Conservation (phyloP, 1,140 invertebrate species). For the Eueides isabella region DNA sequence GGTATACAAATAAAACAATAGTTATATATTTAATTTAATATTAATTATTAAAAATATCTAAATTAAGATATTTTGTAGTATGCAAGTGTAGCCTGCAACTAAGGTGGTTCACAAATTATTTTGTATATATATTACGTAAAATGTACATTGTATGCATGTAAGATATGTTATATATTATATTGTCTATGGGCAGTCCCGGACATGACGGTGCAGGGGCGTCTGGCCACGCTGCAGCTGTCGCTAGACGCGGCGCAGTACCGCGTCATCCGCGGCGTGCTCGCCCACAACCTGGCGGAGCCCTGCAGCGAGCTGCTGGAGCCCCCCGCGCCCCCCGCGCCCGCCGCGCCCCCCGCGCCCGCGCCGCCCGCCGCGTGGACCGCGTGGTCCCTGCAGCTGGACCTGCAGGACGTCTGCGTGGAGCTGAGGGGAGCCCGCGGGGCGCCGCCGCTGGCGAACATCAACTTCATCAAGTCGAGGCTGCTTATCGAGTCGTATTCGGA, state of each 20-base stretch:
- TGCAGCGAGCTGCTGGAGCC: conserved; percentile 86
- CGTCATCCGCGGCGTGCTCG: conserved; percentile 93
- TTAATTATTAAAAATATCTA: too few relatives aligned
- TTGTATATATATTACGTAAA: too few relatives aligned
- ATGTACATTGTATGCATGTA: too few relatives aligned
- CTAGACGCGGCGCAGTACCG: conserved; percentile 94
- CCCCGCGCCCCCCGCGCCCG: conserved; percentile 46
- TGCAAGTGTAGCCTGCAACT: too few relatives aligned
- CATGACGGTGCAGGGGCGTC: conserved; percentile 91
- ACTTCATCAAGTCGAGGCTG: conserved; percentile 95
- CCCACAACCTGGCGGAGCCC: conserved; percentile 96
- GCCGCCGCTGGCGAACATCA: conserved; percentile 91
- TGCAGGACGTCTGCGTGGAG: conserved; percentile 45
- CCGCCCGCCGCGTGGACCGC: conserved; percentile 87
- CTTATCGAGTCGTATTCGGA: conserved; percentile 93
- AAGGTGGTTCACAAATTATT: too few relatives aligned
- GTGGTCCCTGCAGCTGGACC: conserved; percentile 90
- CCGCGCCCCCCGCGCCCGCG: too few relatives aligned
- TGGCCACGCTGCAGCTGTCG: conserved; percentile 93
- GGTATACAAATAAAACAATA: too few relatives aligned
- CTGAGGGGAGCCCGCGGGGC: conserved; percentile 57
- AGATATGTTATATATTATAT: too few relatives aligned
- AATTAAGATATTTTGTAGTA: too few relatives aligned
- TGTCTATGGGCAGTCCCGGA: conserved; percentile 89
- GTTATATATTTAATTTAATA: too few relatives aligned